Base-by-base conservation (phyloP, 2,797 vertebrate species). In the Chloroceryle amazona region DNA sequence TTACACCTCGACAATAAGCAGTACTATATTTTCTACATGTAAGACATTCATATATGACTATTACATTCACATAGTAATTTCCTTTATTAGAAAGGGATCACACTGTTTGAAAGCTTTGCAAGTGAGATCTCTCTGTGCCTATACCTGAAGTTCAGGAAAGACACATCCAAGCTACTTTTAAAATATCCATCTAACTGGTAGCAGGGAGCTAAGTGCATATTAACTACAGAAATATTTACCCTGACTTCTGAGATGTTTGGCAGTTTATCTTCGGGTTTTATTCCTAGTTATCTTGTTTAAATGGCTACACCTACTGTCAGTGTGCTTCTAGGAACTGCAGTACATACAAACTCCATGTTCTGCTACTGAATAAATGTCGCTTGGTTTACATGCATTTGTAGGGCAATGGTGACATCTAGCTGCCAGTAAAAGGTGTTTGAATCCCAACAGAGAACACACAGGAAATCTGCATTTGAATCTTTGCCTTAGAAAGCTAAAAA, bases 341-440 rank as follows among this genome's bases (percentile, higher is more conserved):
- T 7, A 51, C 26, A 6, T 19, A 17, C 18, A 46, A 67, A 31
- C 57, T 16, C 93, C 86, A 51, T 26, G 26, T 49, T 82, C 51
- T 54, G 57, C 62, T n/a, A 21, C 19, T 7, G 73, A 62, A 60
- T 14, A 71, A 61, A 66, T 1, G 5, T 14, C 0, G 15, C 21
- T 61, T 10, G 8, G 12, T 52, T 72, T 29, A 51, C 42, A 31
- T 0, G 3, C 42, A 60, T 93, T 89, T 22, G 9, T 44, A 67
- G 67, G 44, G 84, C 91, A 95, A 96, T 75, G 71, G 76, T 92
- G 97, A 96, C 97, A 96, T 37, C 97, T 97, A 97, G 96, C 33
- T 86, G 94, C 73, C 88, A 82, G n/a, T 12, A 52, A 33, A 84
- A 52, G 52, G n/a, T 66, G 12, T 75, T 42, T 29, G 74, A 81